Evolutionary conservation across 2,797 vertebrate genomes (phyloP), one percentile per base, ranked within the genome.

Genomic region (Tenualosa ilisha): DNA sequence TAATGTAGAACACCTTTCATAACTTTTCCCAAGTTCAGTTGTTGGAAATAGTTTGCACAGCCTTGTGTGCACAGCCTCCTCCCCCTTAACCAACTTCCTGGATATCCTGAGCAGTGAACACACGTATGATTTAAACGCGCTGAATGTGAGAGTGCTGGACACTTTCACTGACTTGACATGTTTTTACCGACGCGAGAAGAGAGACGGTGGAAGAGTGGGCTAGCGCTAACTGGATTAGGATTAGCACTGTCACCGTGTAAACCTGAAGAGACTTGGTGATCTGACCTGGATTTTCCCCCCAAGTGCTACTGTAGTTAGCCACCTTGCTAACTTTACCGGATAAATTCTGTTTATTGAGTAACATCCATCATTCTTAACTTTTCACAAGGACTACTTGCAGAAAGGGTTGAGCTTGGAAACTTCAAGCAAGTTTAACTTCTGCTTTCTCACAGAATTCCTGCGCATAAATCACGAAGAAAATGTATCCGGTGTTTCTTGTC

Each of bases 251-350:
- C 87, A 85, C 37, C 84, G 75, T 82, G 75, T 79, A 79, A 83
- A 56, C 24, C 40, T 46, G 43, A 87, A n/a, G 63, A 15, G 26
- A 59, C 75, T 85, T 72, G 90, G 88, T 89, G 82, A 90, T 86
- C 90, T 92, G 88, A 92, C 92, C 93, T 90, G 88, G 88, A 92
- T 93, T 89, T 61, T 83, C 86, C 40, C 26, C 17, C 26, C 56
- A 17, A 79, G n/a, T 82, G 53, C 85, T 54, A 54, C 91, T 92
- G 89, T 79, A 40, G 83, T 51, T 84, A 83, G 81, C 65, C 22
- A 88, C 82, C 88, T 89, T 85, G 79, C 86, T 89, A 83, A 91
- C 90, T 82, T 86, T 63, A 85, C 85, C 81, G 22, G 61, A 82
- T 53, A 92, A 94, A 95, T 91, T 46, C 37, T 79, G 72, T 6